phyloP scores from a whole-genome alignment of 2,113 vertebrate species.

The Prietella phreatophila region DNA sequence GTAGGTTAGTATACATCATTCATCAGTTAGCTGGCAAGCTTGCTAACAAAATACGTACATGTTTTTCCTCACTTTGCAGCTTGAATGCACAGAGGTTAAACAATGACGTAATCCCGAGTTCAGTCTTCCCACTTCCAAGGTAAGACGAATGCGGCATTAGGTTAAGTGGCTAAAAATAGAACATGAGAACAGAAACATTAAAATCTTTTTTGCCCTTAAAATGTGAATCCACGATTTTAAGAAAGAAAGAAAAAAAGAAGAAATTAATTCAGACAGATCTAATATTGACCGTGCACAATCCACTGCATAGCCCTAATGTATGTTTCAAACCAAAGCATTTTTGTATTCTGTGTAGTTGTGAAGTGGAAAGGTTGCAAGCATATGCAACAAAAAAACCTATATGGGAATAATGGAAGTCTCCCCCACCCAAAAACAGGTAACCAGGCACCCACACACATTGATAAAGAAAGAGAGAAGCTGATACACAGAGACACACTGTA shows the following conservation, averaged over 20 bases:
- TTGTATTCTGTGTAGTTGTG: background rate
- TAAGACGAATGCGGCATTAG: background rate
- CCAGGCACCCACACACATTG: constrained; percentile 16
- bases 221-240: background rate
- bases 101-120: background rate
- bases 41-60: background rate
- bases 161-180: background rate
- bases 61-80: background rate
- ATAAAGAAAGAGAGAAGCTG: constrained; percentile 19
- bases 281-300: background rate
- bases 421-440: background rate
- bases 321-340: background rate
- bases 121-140: background rate
- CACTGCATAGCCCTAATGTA: background rate
- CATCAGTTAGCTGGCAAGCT: background rate
- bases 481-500: constrained; percentile 32
- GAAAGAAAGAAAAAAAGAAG: too few relatives aligned
- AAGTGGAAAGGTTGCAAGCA: background rate
- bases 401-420: background rate
- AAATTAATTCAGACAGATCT: background rate
- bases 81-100: background rate
- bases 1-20: background rate
- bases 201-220: background rate
- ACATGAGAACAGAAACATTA: background rate
- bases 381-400: background rate